Evolutionary conservation across 2,797 vertebrate species (phyloP), one percentile per base, ranked within the genome.

Genomic region (Protosalanx chinensis): DNA sequence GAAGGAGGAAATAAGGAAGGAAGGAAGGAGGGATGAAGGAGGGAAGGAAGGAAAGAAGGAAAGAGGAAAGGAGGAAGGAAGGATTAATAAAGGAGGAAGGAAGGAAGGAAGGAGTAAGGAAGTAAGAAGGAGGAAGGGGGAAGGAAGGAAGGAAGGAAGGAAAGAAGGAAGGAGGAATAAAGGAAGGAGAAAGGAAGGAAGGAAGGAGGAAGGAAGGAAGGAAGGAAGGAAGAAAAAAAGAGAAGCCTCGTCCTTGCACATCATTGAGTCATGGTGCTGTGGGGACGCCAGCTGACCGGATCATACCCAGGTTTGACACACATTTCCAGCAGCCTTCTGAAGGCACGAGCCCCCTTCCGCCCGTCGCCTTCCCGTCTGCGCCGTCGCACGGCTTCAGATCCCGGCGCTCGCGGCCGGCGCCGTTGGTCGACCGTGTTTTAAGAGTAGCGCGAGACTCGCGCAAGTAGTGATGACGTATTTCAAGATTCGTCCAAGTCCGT

Each of bases 241-340:
- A 67, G 3, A 68, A 61, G 72, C 56, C 15, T 7, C 37, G 37
- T 41, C 37, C 37, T 41, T 41, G 37, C n/a, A 7, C 53, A 37
- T 18, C 5, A 7, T 35, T 75, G 79, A 79, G 72, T 80, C 74
- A 83, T 68, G 61, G 58, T 15, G 67, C 64, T 67, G 12, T 12
- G 64, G 68, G 46, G 74, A 66, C 68, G 70, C 68, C 30, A 70
- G 70, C 59, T 77, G 74, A 81, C 67, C 49, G 72, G 65, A 65
- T 69, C 56, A 74, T 68, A 72, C 56, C 78, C 62, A 72, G 57
- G 73, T 41, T 58, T 72, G 37, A 70, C 51, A 78, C 62, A 69
- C 16, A 70, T 49, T 29, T 68, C 6, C 35, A 10, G 64, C n/a
- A 18, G 12, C 58, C 58, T 27, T 57, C 67, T 18, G 64, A 62